These are phyloP conservation scores for Sarcophaga caerulescens DNA, from an alignment of 2,888 invertebrate species.

Conservation along the genomic window DNA sequence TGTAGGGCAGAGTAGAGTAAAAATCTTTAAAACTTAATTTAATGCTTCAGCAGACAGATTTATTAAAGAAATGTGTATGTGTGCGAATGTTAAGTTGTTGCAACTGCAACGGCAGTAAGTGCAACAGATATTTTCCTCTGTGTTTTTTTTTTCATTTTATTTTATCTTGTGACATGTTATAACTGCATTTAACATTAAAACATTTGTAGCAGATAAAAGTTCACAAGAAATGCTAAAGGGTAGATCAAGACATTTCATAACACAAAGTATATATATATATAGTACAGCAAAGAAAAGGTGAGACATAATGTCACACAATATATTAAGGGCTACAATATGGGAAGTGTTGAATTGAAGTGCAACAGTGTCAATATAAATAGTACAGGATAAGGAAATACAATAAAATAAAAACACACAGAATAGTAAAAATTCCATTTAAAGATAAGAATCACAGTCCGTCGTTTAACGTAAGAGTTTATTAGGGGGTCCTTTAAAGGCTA, in stretches of 20 bases:
- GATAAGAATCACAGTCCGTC: too few species aligned
- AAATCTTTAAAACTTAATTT: slow-evolving; percentile 57
- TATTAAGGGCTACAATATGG: too few species aligned
- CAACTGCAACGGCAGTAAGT: background rate
- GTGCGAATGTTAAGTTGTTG: background rate
- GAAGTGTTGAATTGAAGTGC: too few species aligned
- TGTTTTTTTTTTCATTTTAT: background rate
- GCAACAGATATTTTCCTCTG: background rate
- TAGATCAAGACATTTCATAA: background rate
- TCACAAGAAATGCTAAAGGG: background rate
- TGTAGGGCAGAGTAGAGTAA: slow-evolving; percentile 1
- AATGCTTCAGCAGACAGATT: slow-evolving; percentile 46
- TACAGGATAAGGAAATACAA: too few species aligned
- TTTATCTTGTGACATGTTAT: background rate
- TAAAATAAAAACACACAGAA: too few species aligned
- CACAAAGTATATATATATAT: too few species aligned
- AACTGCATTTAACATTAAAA: background rate
- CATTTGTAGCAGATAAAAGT: background rate
- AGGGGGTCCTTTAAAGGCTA: too few species aligned
- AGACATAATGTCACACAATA: background rate
- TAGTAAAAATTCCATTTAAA: too few species aligned
- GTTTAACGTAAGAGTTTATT: too few species aligned
- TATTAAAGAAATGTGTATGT: slow-evolving; percentile 1
- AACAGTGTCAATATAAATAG: too few species aligned
- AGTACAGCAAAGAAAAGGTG: background rate